A percentile compares a stretch with the other conserved stretches of the same genome.
Conservation (phyloP, 2,888 invertebrate genomes). For the Koerneria pararmatus region DNA sequence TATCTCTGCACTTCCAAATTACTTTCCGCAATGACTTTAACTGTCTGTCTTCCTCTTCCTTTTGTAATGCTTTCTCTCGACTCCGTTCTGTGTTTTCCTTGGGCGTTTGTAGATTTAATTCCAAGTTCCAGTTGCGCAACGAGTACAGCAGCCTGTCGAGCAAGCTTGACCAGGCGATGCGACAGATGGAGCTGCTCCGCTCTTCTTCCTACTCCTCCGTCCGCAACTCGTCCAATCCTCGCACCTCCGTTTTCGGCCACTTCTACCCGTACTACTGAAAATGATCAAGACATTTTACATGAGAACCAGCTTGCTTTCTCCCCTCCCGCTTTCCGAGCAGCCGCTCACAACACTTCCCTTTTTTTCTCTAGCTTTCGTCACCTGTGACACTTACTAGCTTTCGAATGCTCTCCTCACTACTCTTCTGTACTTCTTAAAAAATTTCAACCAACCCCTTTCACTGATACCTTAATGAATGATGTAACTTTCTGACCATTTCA, state of each 20-base stretch:
- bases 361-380: neutral
- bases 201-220: slow-evolving; percentile 48
- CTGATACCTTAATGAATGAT: no score
- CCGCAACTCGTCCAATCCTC: slow-evolving; percentile 47
- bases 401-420: slow-evolving; percentile 13
- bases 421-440: slow-evolving; percentile 1
- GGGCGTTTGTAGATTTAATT: no score
- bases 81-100: no score
- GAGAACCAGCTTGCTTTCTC: no score
- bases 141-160: slow-evolving; percentile 52
- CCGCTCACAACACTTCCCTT: neutral
- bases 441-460: no score
- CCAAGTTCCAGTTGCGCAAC: slow-evolving; percentile 50
- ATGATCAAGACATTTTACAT: neutral
- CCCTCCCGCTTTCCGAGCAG: neutral
- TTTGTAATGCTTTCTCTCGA: no score
- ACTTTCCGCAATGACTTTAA: no score
- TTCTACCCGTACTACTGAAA: slow-evolving; percentile 59
- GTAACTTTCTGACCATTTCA: no score
- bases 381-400: neutral
- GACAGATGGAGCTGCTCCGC: slow-evolving; percentile 58
- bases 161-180: slow-evolving; percentile 55
- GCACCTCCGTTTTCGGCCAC: slow-evolving; percentile 56
- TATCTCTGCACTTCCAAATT: no score
- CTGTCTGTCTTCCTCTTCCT: no score